Evolutionary conservation across 2,113 vertebrate genomes (phyloP).

Genomic region (Microcebus tavaratra): DNA sequence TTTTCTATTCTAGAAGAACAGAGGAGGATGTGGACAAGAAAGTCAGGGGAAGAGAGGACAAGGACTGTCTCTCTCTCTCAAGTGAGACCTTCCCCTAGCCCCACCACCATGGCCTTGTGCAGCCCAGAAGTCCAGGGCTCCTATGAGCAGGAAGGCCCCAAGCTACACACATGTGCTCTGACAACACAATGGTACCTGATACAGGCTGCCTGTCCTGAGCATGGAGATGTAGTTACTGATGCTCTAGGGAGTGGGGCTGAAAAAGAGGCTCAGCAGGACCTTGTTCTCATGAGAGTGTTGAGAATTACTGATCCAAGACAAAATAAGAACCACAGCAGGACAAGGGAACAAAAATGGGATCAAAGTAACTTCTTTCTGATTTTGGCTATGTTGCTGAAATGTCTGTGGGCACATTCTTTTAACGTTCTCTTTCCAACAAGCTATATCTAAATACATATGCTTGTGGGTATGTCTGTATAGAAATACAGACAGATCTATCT

Average conservation of each 20-base stretch:
- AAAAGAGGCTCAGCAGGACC: neutral
- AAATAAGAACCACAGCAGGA: neutral
- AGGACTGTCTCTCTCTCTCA: neutral
- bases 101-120: no score
- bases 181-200: no score
- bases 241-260: neutral
- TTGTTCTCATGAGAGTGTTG: neutral
- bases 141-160: neutral
- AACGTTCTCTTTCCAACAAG: neutral
- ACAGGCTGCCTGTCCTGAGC: accelerated
- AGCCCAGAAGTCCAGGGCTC: neutral
- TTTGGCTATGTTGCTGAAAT: neutral
- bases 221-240: accelerated
- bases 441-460: neutral
- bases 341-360: neutral
- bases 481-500: neutral
- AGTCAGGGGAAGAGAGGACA: neutral
- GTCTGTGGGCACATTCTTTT: neutral
- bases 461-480: no score
- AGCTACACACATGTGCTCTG: neutral
- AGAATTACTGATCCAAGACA: neutral
- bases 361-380: neutral
- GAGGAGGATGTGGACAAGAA: neutral
- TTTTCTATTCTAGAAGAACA: neutral
- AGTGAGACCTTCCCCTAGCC: neutral